These are phyloP conservation scores for Hydrolagus affinis DNA, from an alignment of 2,113 vertebrate species.

Conservation along the genomic window DNA sequence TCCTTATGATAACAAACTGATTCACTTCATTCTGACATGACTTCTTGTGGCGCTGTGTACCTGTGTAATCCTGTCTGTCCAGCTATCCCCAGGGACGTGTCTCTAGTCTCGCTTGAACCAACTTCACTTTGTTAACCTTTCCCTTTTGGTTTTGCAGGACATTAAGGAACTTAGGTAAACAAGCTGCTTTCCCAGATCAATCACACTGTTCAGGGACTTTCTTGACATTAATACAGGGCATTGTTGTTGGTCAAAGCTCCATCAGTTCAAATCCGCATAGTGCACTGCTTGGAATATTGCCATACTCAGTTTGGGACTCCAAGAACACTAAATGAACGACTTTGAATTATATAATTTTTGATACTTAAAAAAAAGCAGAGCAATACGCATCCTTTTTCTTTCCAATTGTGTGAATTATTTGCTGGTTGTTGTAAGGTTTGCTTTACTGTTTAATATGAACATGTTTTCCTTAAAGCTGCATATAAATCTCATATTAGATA, in stretches of 20 bases:
- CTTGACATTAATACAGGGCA: slow-evolving; percentile 2
- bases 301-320: background rate
- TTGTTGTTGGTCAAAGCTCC: slow-evolving; percentile 14
- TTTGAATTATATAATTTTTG: background rate
- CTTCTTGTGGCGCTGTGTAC: slow-evolving; percentile 26
- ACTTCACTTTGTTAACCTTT: slow-evolving; percentile 31
- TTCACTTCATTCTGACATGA: background rate
- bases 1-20: slow-evolving; percentile 30
- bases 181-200: slow-evolving; percentile 40
- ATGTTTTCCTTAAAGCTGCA: no score
- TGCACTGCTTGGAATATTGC: background rate
- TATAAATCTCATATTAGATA: no score
- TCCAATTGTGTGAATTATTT: background rate
- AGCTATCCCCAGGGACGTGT: background rate
- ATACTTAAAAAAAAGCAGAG: background rate
- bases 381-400: background rate
- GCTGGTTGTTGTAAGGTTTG: background rate
- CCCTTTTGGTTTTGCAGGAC: slow-evolving; percentile 29
- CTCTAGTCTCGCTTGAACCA: slow-evolving; percentile 31
- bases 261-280: slow-evolving; percentile 1
- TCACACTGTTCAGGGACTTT: slow-evolving; percentile 38
- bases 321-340: background rate
- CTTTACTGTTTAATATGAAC: background rate
- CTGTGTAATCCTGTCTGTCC: slow-evolving; percentile 12
- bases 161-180: slow-evolving; percentile 33